Evolutionary conservation across 2,113 vertebrate species (phyloP).

Genomic region (Chlorodrepanis virens): DNA sequence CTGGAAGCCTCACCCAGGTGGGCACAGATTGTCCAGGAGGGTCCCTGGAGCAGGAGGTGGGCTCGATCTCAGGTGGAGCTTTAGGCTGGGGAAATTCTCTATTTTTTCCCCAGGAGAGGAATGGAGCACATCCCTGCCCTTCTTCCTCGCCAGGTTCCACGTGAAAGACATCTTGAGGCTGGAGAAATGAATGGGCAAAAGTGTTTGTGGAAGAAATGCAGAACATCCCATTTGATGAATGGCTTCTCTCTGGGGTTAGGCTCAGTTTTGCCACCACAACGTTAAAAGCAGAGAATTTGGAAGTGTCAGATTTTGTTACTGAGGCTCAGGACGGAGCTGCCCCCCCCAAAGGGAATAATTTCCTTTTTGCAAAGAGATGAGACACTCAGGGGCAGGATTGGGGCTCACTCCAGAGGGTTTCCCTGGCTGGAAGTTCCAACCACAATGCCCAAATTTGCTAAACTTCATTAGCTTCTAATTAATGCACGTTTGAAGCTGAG

Average conservation of each 20-base stretch:
- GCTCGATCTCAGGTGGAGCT: not conserved
- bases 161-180: not conserved
- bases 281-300: not conserved
- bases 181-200: not conserved
- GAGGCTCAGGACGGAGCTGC: not conserved
- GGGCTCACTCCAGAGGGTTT: not conserved
- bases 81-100: not conserved
- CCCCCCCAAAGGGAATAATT: not conserved
- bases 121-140: not conserved
- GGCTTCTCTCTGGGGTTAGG: not conserved
- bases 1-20: too few relatives aligned
- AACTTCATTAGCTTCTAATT: not conserved
- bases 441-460: not conserved
- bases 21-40: too few relatives aligned
- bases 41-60: not conserved
- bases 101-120: too few relatives aligned
- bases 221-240: not conserved
- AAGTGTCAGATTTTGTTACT: not conserved
- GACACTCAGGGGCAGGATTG: not conserved
- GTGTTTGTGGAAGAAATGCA: not conserved
- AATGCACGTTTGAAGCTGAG: not conserved
- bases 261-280: not conserved
- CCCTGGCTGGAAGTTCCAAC: not conserved
- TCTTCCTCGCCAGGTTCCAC: not conserved
- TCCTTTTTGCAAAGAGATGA: not conserved